Evolutionary conservation across 1,140 invertebrate genomes (phyloP), one percentile per base, ranked within the genome.

Genomic region (Trichonephila clavipes): DNA sequence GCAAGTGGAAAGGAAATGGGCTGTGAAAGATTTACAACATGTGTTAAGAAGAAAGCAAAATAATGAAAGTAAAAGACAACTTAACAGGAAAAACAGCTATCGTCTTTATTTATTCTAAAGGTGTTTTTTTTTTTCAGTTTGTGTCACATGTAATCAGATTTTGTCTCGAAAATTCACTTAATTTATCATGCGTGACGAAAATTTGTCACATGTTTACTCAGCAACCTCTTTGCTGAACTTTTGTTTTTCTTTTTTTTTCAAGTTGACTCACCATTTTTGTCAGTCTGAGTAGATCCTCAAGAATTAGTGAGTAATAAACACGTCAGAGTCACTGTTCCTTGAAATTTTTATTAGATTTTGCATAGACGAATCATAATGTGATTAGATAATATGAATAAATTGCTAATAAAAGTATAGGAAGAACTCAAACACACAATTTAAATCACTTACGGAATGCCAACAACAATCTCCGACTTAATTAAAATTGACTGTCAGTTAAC

Each of bases 21-120:
- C 61, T 87, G 85, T 87, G 85, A 87, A 85, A 87, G 59, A n/a
- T 64, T 87, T 64, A 87, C 34, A 87, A 87, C 61, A 59, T 66
- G 51, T 64, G 85, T 87, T 7, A 18, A 40, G 34, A 34, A 64
- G 62, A 18, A 81, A 90, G 69, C 24, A 59, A 90, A 90, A 24
- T 7, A 40, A 90, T 12, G 40, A 89, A 72, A 44, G 81, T 44
- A 44, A 19, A n/a, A n/a, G 7, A 8, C 64, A 82, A 40, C 18
- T 72, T 19, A 81, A 24, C 24, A 77, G n/a, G 69, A 90, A 90
- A 58, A 34, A 81, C n/a, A 61, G 24, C 59, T 18, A 81, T 51
- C 51, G 18, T 77, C 18, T 81, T 77, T 90, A n/a, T 28, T 90
- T 90, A 61, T 28, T 81, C 81, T 34, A 61, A 81, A 87, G 51